Conservation (phyloP, 2,888 invertebrate genomes). For the Autographa gamma region DNA sequence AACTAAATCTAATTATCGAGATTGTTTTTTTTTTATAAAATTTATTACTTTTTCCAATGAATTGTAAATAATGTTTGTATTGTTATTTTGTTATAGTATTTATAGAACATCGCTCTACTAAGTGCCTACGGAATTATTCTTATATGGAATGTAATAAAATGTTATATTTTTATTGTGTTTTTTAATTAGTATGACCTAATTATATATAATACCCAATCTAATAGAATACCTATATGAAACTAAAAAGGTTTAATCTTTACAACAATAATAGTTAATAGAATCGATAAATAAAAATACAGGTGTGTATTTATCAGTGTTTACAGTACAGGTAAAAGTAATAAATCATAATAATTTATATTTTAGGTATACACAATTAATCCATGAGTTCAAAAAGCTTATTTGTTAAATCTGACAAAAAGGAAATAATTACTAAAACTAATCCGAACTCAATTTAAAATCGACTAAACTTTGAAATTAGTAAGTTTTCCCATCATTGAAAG, state of each 20-base stretch:
- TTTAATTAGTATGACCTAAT: conserved; percentile 17
- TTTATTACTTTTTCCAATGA: conserved; percentile 11
- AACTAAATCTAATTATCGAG: conserved; percentile 27
- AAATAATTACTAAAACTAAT: no score
- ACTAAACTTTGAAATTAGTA: background rate
- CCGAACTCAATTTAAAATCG: background rate
- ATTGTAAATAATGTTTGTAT: conserved; percentile 50
- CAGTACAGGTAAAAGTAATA: no score
- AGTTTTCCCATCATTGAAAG: background rate
- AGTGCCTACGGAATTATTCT: conserved; percentile 64
- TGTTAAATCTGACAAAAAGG: no score
- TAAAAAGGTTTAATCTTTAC: no score
- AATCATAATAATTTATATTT: no score
- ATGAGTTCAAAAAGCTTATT: no score
- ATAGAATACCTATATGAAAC: no score
- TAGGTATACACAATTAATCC: no score
- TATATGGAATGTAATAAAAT: conserved; percentile 58
- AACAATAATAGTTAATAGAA: no score
- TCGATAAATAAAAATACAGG: no score
- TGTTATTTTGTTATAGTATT: conserved; percentile 48
- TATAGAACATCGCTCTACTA: conserved; percentile 46
- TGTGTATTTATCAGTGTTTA: no score
- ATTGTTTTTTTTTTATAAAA: conserved; percentile 33
- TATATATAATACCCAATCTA: no score
- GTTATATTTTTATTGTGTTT: conserved; percentile 48